Conservation (phyloP, 2,888 invertebrate species). For the Dermolepida albohirtum region DNA sequence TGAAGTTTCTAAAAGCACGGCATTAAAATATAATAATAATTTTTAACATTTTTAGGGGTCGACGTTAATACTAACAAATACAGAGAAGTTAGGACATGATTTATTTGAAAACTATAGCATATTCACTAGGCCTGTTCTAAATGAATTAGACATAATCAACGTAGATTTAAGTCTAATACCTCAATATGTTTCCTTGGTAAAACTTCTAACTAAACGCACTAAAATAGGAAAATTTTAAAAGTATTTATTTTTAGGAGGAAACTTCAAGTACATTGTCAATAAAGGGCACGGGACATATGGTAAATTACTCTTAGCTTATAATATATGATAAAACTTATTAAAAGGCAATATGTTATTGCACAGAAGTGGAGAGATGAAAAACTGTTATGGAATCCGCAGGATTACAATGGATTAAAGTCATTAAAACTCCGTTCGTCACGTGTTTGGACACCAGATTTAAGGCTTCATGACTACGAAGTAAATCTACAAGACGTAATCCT, state of each 20-base stretch:
- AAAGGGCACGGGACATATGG: slow-evolving; percentile 63
- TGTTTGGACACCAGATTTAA: slow-evolving; percentile 72
- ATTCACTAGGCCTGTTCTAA: slow-evolving; percentile 59
- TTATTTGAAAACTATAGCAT: slow-evolving; percentile 67
- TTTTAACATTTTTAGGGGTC: slow-evolving; percentile 57
- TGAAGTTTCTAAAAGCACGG: too few species aligned
- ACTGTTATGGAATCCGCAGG: slow-evolving; percentile 71
- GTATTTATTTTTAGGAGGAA: slow-evolving; percentile 55
- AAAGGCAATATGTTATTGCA: slow-evolving; percentile 47
- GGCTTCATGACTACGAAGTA: slow-evolving; percentile 53
- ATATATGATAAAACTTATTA: neutral
- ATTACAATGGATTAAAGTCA: slow-evolving; percentile 68
- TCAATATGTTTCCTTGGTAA: slow-evolving; percentile 57
- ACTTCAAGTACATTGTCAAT: slow-evolving; percentile 57
- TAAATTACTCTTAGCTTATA: slow-evolving; percentile 47
- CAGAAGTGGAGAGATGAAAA: slow-evolving; percentile 75
- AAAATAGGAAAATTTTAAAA: neutral
- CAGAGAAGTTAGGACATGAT: slow-evolving; percentile 68
- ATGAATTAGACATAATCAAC: slow-evolving; percentile 52
- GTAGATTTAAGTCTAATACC: slow-evolving; percentile 55
- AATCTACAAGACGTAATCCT: neutral
- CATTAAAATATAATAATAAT: too few species aligned
- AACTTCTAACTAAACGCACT: slow-evolving; percentile 12
- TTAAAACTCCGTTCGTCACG: slow-evolving; percentile 68
- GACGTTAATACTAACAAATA: slow-evolving; percentile 64